Conservation (phyloP, 2,888 invertebrate genomes). For the Xanthia icteritia region DNA sequence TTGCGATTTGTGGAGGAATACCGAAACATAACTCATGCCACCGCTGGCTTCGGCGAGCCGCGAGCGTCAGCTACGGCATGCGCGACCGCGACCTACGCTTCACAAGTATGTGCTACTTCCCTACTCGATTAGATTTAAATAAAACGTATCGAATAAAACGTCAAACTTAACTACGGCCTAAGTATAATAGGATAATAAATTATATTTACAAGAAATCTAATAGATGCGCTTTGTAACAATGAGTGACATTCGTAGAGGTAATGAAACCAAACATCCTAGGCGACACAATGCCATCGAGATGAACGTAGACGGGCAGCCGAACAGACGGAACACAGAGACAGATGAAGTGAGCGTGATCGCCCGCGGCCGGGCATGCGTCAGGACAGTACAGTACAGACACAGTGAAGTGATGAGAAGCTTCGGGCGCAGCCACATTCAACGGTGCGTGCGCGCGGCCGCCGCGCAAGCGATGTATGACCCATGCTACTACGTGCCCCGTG, state of each 20-base stretch:
- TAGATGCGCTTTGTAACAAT: slow-evolving; percentile 89
- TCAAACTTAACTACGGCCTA: slow-evolving; percentile 83
- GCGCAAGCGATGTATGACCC: slow-evolving; percentile 90
- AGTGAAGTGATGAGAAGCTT: slow-evolving; percentile 90
- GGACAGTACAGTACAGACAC: slow-evolving; percentile 90
- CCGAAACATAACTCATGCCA: slow-evolving; percentile 79
- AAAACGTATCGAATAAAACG: slow-evolving; percentile 74
- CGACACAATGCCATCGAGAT: slow-evolving; percentile 88
- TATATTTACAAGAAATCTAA: slow-evolving; percentile 88
- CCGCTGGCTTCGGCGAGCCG: slow-evolving; percentile 73
- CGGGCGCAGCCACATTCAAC: slow-evolving; percentile 90
- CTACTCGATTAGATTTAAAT: slow-evolving; percentile 75
- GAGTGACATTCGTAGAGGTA: slow-evolving; percentile 87
- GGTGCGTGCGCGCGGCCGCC: slow-evolving; percentile 89
- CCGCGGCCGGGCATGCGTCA: slow-evolving; percentile 90
- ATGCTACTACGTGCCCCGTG: slow-evolving; percentile 87
- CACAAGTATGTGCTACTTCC: slow-evolving; percentile 70
- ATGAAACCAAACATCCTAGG: slow-evolving; percentile 87
- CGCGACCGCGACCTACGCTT: slow-evolving; percentile 80
- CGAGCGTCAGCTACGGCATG: slow-evolving; percentile 75
- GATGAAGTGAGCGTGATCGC: slow-evolving; percentile 90
- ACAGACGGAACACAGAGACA: slow-evolving; percentile 89
- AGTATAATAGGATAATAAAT: slow-evolving; percentile 75
- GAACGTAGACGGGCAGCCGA: slow-evolving; percentile 87
- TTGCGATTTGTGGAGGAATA: slow-evolving; percentile 79